Conservation (phyloP, 2,113 vertebrate species). For the Etia nguti region DNA sequence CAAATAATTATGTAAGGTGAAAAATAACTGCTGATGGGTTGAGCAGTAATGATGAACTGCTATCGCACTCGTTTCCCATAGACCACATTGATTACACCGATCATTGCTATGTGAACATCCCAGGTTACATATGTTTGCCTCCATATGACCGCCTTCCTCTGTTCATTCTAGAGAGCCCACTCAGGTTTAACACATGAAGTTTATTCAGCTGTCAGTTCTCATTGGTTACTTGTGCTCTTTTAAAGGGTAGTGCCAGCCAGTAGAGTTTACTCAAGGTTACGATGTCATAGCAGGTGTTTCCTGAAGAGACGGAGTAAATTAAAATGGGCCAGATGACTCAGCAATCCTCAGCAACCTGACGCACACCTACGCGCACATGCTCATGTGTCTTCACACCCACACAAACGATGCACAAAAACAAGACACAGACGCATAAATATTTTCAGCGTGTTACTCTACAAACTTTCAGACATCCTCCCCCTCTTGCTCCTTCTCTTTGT, state of each 20-base stretch:
- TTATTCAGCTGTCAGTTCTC: constrained; percentile 22
- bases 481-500: not conserved
- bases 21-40: not conserved
- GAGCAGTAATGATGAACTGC: not conserved
- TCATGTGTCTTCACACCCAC: not conserved
- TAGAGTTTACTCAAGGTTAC: constrained; percentile 54
- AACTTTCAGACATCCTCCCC: not conserved
- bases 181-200: not conserved
- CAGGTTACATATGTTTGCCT: not conserved
- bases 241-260: constrained; percentile 23
- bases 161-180: not conserved
- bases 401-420: not conserved
- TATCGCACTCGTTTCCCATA: not conserved
- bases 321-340: constrained; percentile 49
- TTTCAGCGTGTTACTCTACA: not conserved
- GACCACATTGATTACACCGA: not conserved
- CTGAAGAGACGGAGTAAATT: constrained; percentile 41
- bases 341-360: not conserved
- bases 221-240: not conserved
- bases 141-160: not conserved
- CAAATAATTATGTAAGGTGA: not conserved
- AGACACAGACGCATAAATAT: not conserved
- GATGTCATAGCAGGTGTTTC: constrained; percentile 48
- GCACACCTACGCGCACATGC: not conserved
- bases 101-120: not conserved